Evolutionary conservation across 2,888 invertebrate species (phyloP).

Genomic region (Incurvaria masculella): DNA sequence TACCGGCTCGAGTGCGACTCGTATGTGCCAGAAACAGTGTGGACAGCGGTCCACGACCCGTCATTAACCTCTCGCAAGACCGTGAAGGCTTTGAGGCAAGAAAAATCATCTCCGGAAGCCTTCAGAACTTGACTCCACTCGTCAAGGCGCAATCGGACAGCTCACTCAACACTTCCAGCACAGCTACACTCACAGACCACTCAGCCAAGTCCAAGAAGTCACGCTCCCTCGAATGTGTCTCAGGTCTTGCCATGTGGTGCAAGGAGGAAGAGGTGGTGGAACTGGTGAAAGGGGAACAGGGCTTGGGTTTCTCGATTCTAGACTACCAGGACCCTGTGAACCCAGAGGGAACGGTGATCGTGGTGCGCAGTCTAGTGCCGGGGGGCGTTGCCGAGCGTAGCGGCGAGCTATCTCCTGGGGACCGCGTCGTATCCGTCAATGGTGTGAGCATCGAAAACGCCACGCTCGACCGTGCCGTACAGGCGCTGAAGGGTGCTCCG

Average conservation of each 20-base stretch:
- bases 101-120: conserved; percentile 81
- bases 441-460: conserved; percentile 87
- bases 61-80: conserved; percentile 77
- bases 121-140: conserved; percentile 76
- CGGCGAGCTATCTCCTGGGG: conserved; percentile 93
- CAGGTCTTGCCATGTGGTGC: conserved; percentile 96
- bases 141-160: conserved; percentile 96
- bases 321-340: conserved; percentile 98
- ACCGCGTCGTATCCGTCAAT: conserved; percentile 89
- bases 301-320: conserved; percentile 96
- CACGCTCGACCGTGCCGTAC: conserved; percentile 91
- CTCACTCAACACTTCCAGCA: conserved; percentile 84
- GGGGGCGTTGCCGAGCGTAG: conserved; percentile 97
- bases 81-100: conserved; percentile 76
- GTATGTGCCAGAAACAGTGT: conserved; percentile 80
- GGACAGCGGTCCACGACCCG: conserved; percentile 63
- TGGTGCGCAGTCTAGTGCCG: conserved; percentile 94
- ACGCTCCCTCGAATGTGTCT: conserved; percentile 92
- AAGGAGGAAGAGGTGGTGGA: conserved; percentile 90
- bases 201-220: conserved; percentile 70
- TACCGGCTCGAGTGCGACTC: conserved; percentile 86
- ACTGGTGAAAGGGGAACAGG: conserved; percentile 90
- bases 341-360: conserved; percentile 92
- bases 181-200: conserved; percentile 72
- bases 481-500: conserved; percentile 92